These are phyloP conservation scores for Tipula unca DNA, from an alignment of 2,888 invertebrate species.

Conservation along the genomic window DNA sequence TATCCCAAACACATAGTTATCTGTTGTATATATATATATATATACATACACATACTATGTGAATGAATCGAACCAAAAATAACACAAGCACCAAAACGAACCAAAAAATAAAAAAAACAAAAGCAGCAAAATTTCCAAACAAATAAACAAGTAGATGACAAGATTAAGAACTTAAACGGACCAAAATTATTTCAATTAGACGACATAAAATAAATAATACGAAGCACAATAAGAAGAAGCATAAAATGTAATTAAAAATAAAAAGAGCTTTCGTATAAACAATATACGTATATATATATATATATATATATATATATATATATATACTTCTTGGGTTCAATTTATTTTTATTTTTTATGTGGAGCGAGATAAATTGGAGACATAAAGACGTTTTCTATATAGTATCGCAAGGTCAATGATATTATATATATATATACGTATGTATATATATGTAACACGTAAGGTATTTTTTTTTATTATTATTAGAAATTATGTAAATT, in stretches of 20 bases:
- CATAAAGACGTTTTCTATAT: neutral
- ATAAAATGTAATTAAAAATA: conserved; percentile 14
- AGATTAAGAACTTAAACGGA: conserved; percentile 8
- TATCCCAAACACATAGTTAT: conserved; percentile 8
- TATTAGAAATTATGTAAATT: neutral
- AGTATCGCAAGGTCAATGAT: neutral
- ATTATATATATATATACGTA: neutral
- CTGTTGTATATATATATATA: neutral
- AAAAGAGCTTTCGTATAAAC: neutral
- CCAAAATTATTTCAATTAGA: conserved; percentile 8
- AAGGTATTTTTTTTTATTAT: neutral
- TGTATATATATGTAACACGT: too few relatives aligned
- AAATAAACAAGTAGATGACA: conserved; percentile 14
- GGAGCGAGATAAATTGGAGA: neutral
- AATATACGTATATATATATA: too few relatives aligned
- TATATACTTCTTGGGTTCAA: neutral
- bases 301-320: too few relatives aligned
- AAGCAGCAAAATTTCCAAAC: neutral
- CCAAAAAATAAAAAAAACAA: too few relatives aligned
- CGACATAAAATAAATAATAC: neutral
- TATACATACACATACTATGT: too few relatives aligned
- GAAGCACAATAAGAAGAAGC: neutral
- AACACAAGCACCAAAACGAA: neutral
- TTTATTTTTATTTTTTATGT: neutral
- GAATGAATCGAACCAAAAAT: neutral